Conservation (phyloP, 2,113 vertebrate species). For the Sorex araneus region DNA sequence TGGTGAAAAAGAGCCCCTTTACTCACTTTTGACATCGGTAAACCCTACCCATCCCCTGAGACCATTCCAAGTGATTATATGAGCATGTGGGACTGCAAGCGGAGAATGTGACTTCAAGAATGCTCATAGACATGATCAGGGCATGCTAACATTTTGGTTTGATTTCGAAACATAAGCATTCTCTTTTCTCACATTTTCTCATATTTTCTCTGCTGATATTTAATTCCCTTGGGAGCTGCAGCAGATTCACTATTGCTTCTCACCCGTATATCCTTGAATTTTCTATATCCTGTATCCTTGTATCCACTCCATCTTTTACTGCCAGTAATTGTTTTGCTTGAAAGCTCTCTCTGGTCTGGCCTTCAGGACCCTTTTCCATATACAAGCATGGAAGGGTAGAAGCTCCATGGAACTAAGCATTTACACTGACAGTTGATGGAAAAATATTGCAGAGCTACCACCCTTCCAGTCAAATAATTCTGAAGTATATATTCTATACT, state of each 20-base stretch:
- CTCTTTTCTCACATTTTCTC: background rate
- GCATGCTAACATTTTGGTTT: conserved; percentile 20
- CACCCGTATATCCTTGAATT: background rate
- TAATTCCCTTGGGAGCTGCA: background rate
- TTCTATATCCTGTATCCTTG: background rate
- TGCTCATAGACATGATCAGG: background rate
- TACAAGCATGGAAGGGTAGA: rapidly evolving
- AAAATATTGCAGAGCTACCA: background rate
- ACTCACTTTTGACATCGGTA: background rate
- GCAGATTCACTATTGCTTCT: background rate
- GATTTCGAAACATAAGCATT: background rate
- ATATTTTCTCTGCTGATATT: background rate
- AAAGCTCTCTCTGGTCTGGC: background rate
- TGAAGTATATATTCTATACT: background rate
- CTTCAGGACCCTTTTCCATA: background rate
- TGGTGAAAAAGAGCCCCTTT: no score
- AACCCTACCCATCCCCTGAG: background rate
- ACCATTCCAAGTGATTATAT: background rate
- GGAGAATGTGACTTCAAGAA: background rate
- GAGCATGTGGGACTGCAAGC: background rate
- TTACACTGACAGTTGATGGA: background rate
- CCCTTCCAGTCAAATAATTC: background rate
- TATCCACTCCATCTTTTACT: background rate
- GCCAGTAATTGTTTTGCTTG: background rate
- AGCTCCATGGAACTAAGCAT: background rate